Conservation (phyloP, 2,888 invertebrate species). For the Drosophila kokeensis region DNA sequence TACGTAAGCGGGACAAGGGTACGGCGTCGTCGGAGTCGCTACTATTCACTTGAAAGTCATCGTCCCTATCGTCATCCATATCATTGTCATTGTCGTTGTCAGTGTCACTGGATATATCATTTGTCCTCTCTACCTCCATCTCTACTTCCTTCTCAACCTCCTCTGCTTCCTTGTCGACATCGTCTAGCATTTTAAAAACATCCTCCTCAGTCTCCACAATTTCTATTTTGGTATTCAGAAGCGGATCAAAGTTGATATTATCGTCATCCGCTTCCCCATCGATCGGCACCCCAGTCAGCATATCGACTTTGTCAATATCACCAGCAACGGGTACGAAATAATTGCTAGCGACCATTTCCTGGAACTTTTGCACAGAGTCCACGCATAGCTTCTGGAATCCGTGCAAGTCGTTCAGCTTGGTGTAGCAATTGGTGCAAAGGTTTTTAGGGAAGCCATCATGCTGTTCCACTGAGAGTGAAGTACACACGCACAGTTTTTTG, state of each 20-base stretch:
- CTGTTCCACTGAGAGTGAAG: conserved; percentile 78
- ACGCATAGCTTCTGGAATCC: conserved; percentile 80
- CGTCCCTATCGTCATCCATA: conserved; percentile 56
- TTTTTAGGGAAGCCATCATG: conserved; percentile 82
- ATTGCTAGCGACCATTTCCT: conserved; percentile 68
- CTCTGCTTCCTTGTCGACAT: conserved; percentile 69
- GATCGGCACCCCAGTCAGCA: conserved; percentile 44
- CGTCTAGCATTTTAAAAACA: conserved; percentile 78
- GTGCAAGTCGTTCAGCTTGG: conserved; percentile 75
- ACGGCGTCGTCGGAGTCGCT: conserved; percentile 69
- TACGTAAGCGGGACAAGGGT: conserved; percentile 67
- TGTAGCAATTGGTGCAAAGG: conserved; percentile 74
- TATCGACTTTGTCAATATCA: conserved; percentile 61
- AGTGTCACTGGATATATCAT: conserved; percentile 10
- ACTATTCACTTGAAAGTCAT: conserved; percentile 60
- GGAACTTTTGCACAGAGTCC: conserved; percentile 78
- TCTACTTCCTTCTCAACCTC: conserved; percentile 41
- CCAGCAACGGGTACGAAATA: conserved; percentile 36
- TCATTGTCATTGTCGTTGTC: conserved; percentile 42
- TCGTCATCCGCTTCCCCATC: conserved; percentile 72
- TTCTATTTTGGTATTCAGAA: conserved; percentile 66
- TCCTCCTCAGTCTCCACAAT: conserved; percentile 77
- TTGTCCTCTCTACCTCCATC: conserved; percentile 1
- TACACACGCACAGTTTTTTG: conserved; percentile 80
- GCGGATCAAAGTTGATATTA: conserved; percentile 55